These are phyloP conservation scores for Leuciscus waleckii DNA, from an alignment of 2,797 vertebrate species.

Conservation along the genomic window DNA sequence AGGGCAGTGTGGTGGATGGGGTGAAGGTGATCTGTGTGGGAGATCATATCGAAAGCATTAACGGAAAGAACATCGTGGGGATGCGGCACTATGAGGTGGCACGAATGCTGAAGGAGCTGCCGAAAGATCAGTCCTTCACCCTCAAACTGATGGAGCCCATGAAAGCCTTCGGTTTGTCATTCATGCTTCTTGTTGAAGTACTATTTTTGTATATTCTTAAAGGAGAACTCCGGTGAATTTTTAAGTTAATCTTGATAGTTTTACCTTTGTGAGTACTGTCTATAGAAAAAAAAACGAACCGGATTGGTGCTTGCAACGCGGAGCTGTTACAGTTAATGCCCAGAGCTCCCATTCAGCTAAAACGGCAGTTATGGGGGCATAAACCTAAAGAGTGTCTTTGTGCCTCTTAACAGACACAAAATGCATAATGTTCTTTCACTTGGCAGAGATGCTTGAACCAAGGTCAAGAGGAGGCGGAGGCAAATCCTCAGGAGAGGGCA, in stretches of 20 bases:
- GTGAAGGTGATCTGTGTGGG: conserved; percentile 89
- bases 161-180: conserved; percentile 94
- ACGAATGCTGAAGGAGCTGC: conserved; percentile 91
- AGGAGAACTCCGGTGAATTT: too few species aligned
- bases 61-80: conserved; percentile 85
- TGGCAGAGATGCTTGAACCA: conserved; percentile 89
- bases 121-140: conserved; percentile 84
- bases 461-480: conserved; percentile 82
- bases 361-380: too few species aligned
- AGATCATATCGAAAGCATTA: conserved; percentile 94
- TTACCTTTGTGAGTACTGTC: too few species aligned
- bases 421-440: conserved; percentile 8
- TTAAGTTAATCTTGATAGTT: too few species aligned
- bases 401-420: too few species aligned
- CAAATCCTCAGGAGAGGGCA: conserved; percentile 78
- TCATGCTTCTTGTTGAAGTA: not conserved
- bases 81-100: conserved; percentile 93
- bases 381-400: too few species aligned
- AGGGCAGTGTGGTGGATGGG: conserved; percentile 86
- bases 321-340: too few species aligned
- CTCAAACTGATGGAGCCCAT: conserved; percentile 91
- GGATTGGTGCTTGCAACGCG: too few species aligned
- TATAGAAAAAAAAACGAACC: too few species aligned
- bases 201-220: not conserved
- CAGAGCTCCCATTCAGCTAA: too few species aligned